A percentile compares a stretch with the other conserved stretches of the same genome.
These are phyloP conservation scores for Listronotus oregonensis DNA, from an alignment of 1,140 invertebrate genomes.

Conservation along the genomic window DNA sequence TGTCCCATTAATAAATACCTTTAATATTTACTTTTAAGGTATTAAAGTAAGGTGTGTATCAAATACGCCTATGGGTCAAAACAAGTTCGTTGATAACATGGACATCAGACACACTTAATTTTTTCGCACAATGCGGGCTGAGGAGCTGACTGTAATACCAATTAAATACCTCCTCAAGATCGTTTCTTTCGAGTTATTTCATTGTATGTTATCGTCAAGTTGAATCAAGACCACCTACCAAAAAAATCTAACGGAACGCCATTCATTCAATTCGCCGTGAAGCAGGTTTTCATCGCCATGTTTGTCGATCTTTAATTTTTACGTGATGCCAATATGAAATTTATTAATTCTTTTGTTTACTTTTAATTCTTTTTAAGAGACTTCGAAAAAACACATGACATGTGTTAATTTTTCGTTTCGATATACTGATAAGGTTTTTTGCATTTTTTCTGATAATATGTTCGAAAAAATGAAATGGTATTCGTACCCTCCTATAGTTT, in stretches of 20 bases:
- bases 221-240: constrained; percentile 27
- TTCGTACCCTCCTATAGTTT: too few species aligned
- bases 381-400: too few species aligned
- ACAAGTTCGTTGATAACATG: constrained; percentile 13
- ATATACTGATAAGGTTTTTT: too few species aligned
- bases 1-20: too few species aligned
- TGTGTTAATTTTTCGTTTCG: too few species aligned
- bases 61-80: constrained; percentile 14
- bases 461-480: too few species aligned
- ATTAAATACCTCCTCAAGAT: constrained; percentile 13
- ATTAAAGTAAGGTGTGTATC: background rate
- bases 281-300: constrained; percentile 20
- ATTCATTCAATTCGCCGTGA: constrained; percentile 12
- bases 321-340: constrained; percentile 9
- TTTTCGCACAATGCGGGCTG: constrained; percentile 13
- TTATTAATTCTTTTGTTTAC: background rate
- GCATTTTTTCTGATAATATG: too few species aligned
- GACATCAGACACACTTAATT: constrained; percentile 17
- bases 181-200: constrained; percentile 15
- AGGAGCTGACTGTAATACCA: constrained; percentile 15
- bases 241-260: constrained; percentile 26
- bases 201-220: constrained; percentile 22
- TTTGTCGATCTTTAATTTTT: constrained; percentile 17
- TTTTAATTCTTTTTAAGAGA: too few species aligned
- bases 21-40: constrained; percentile 13